phyloP scores from a whole-genome alignment of 2,797 vertebrate species.

The Pipistrellus kuhlii region DNA sequence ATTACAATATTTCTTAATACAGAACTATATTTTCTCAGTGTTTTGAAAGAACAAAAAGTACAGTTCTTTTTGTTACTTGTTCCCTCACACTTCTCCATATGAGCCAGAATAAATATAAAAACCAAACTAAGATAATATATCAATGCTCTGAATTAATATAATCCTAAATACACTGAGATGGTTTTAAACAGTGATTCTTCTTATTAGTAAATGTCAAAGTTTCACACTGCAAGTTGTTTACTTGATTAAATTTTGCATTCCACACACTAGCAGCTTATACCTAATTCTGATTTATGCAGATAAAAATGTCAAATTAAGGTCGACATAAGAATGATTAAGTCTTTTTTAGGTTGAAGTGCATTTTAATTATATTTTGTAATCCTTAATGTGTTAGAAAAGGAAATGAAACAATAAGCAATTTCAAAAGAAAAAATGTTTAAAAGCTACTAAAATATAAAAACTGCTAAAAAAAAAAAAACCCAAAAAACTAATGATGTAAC shows the following conservation, averaged over 20 bases:
- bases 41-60: conserved; percentile 65
- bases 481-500: conserved; percentile 30
- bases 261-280: not conserved
- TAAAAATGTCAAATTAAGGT: conserved; percentile 19
- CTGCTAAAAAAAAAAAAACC: conserved; percentile 60
- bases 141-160: conserved; percentile 42
- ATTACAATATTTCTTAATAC: conserved; percentile 81
- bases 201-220: not conserved
- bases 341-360: not conserved
- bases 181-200: not conserved
- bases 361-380: conserved; percentile 26
- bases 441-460: conserved; percentile 22
- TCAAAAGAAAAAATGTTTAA: conserved; percentile 35
- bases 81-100: not conserved
- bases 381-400: conserved; percentile 1
- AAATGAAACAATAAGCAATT: not conserved
- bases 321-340: not conserved
- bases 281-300: not conserved
- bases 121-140: conserved; percentile 36
- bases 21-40: conserved; percentile 50
- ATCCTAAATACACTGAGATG: not conserved
- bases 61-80: not conserved
- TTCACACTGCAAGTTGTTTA: conserved; percentile 30
- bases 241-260: not conserved
- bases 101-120: conserved; percentile 4